Evolutionary conservation across 2,797 vertebrate species (phyloP), one percentile per base, ranked within the genome.

Genomic region (Iguana delicatissima): DNA sequence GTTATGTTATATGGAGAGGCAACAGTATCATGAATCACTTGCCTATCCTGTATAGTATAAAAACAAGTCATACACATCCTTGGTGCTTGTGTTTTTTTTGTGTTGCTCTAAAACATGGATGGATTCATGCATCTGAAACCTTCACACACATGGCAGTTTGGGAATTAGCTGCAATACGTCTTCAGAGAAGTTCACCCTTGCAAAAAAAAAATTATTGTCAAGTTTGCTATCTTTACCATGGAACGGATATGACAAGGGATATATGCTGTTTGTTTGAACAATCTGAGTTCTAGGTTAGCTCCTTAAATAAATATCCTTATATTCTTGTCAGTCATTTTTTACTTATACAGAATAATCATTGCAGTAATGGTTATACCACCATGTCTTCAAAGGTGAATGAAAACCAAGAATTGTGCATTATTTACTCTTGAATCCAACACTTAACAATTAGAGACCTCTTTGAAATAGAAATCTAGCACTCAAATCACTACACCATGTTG

Each of bases 131-230:
- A 55, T 35, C 8, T 69, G 64, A 29, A 32, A 69, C 29, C 4
- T 8, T 82, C 64, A 73, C 5, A 13, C 29, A 26, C 14, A 57
- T 2, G 57, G 18, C 20, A 59, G n/a, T 42, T 6, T 32, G 82
- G 35, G 3, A 82, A 50, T 42, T 52, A 59, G n/a, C 3, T 18
- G 6, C 46, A 16, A 14, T 26, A 74, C 35, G 20, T 62, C 57
- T 76, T 89, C 10, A n/a, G 55, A 84, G 29, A 22, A 84, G 20
- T 38, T 74, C 59, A 80, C 57, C n/a, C 67, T 81, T 81, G 87
- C 3, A 73, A 55, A 24, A 72, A 55, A 24, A 72, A 55, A 46
- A 57, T 32, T 22, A 74, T 14, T 73, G 35, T 46, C 46, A 62
- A 46, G 2, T 76, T 59, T 50, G 16, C 42, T 13, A 22, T 12